phyloP scores from a whole-genome alignment of 2,888 invertebrate genomes.

The Leptura quadrifasciata region DNA sequence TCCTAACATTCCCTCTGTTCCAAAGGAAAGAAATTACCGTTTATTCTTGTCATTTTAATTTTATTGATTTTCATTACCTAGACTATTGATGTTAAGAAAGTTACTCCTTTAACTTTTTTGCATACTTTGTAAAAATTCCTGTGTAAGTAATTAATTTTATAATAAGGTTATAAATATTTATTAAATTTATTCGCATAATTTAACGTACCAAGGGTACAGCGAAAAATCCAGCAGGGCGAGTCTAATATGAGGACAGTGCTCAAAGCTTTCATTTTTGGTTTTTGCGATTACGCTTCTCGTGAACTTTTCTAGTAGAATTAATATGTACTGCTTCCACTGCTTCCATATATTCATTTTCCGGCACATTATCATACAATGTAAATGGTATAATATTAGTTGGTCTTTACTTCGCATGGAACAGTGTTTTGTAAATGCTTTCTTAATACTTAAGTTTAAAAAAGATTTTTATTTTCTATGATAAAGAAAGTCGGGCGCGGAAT shows the following conservation, averaged over 20 bases:
- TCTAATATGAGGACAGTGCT: conserved; percentile 1
- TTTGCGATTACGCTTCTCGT: not conserved
- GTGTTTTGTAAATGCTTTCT: no score
- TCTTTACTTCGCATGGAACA: no score
- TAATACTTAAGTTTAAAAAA: no score
- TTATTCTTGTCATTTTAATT: not conserved
- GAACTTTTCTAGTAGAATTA: not conserved
- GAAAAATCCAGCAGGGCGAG: conserved; percentile 18
- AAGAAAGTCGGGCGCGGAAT: no score
- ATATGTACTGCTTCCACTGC: not conserved
- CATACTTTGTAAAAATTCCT: conserved; percentile 27
- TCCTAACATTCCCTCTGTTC: not conserved
- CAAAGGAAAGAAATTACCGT: not conserved
- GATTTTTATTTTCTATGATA: no score
- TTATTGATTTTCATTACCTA: conserved; percentile 1
- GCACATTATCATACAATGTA: no score
- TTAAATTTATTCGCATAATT: conserved; percentile 38
- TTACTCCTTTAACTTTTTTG: conserved; percentile 14
- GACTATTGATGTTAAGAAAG: conserved; percentile 1
- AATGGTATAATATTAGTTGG: no score
- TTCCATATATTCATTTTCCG: no score
- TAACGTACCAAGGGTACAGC: conserved; percentile 24
- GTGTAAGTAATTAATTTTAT: conserved; percentile 36
- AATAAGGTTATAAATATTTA: conserved; percentile 41
- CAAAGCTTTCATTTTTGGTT: conserved; percentile 17